Conservation (phyloP, 1,140 invertebrate species). For the Melanaphis sacchari region DNA sequence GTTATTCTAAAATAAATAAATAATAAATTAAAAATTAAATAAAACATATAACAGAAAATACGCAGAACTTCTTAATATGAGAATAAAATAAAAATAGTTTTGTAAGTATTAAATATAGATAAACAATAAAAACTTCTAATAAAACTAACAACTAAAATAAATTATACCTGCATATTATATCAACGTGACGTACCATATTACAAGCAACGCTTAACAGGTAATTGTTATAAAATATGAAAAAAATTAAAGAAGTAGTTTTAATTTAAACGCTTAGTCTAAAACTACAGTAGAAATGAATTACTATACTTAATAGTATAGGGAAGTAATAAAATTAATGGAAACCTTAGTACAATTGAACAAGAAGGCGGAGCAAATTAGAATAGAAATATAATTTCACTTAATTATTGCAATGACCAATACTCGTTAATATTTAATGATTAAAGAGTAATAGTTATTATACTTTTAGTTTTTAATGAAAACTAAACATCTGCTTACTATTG, state of each 20-base stretch:
- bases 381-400: neutral
- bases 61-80: neutral
- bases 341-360: slow-evolving; percentile 5
- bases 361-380: neutral
- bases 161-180: neutral
- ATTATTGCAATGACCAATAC: neutral
- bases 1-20: too few relatives aligned
- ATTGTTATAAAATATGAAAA: neutral
- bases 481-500: slow-evolving; percentile 7
- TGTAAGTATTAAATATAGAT: neutral
- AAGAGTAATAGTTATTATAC: neutral
- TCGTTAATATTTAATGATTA: neutral
- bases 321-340: slow-evolving; percentile 4
- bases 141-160: neutral
- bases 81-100: neutral
- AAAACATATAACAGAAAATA: neutral
- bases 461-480: neutral
- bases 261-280: neutral
- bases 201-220: neutral
- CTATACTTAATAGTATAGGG: neutral
- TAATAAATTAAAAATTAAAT: neutral
- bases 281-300: neutral
- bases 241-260: neutral
- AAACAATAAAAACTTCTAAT: neutral
- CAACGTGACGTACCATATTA: neutral